These are phyloP conservation scores for Leptinotarsa tumamoca DNA, from an alignment of 2,888 invertebrate genomes.

Conservation along the genomic window DNA sequence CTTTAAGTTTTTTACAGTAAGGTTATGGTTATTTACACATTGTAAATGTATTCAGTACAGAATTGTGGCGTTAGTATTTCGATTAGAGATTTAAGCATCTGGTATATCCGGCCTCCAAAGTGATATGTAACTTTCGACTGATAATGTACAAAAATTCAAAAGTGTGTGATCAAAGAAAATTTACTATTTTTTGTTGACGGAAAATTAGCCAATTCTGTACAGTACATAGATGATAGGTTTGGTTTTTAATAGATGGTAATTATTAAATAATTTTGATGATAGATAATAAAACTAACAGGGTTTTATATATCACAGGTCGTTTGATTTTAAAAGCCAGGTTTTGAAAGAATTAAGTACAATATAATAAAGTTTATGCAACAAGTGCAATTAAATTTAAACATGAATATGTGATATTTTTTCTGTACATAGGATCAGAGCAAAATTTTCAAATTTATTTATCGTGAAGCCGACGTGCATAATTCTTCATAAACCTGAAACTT, in stretches of 20 bases:
- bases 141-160: slow-evolving; percentile 51
- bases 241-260: slow-evolving; percentile 42
- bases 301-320: slow-evolving; percentile 54
- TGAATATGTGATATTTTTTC: slow-evolving; percentile 46
- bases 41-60: slow-evolving; percentile 54
- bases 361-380: slow-evolving; percentile 39
- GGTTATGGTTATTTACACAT: slow-evolving; percentile 48
- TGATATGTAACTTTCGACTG: slow-evolving; percentile 49
- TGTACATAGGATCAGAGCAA: slow-evolving; percentile 42
- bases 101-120: slow-evolving; percentile 32
- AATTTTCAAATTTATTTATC: slow-evolving; percentile 48
- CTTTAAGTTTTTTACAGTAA: slow-evolving; percentile 51
- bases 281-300: slow-evolving; percentile 58
- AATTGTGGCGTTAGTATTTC: slow-evolving; percentile 45
- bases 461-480: slow-evolving; percentile 49
- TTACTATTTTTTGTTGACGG: slow-evolving; percentile 44
- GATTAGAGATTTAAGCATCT: slow-evolving; percentile 23
- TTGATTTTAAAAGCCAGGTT: slow-evolving; percentile 52
- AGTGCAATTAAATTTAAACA: slow-evolving; percentile 54
- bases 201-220: slow-evolving; percentile 56
- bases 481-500: slow-evolving; percentile 58
- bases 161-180: slow-evolving; percentile 49
- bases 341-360: slow-evolving; percentile 53
- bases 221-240: slow-evolving; percentile 52
- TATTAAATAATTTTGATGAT: slow-evolving; percentile 44